phyloP scores from a whole-genome alignment of 92 coral and sea anemone genomes.

The Pocillopora grandis region DNA sequence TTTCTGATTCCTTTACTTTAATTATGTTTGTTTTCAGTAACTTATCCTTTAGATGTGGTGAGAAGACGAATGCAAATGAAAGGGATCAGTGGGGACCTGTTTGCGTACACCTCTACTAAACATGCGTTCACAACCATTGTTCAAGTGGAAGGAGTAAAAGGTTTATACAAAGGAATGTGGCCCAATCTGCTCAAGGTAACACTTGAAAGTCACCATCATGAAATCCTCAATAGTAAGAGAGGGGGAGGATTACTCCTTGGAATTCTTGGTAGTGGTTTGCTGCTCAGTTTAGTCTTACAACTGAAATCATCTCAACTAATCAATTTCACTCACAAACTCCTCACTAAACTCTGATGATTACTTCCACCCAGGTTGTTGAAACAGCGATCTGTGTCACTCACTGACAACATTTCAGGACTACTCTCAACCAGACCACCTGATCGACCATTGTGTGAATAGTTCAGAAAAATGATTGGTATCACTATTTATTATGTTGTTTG shows the following conservation, averaged over 20 bases:
- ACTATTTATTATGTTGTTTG: neutral
- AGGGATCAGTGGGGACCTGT: conserved; percentile 68
- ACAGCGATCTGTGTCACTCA: too few relatives aligned
- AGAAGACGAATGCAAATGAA: conserved; percentile 93
- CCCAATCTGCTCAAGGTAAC: conserved; percentile 81
- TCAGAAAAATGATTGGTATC: too few relatives aligned
- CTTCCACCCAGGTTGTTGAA: too few relatives aligned
- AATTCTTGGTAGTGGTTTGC: too few relatives aligned
- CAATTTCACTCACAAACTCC: too few relatives aligned
- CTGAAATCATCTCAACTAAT: too few relatives aligned
- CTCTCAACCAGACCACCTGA: too few relatives aligned
- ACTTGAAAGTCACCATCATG: neutral
- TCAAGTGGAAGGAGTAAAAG: conserved; percentile 68
- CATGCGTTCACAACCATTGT: conserved; percentile 73
- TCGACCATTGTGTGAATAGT: too few relatives aligned
- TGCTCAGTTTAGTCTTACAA: too few relatives aligned
- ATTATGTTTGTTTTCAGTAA: conserved; percentile 46
- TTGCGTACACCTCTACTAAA: conserved; percentile 69
- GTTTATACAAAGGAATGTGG: conserved; percentile 89
- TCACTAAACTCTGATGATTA: too few relatives aligned
- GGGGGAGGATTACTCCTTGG: neutral
- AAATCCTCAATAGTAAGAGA: neutral
- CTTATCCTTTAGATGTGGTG: conserved; percentile 87
- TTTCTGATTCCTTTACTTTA: neutral
- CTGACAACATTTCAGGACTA: too few relatives aligned